Conservation (phyloP, 2,797 vertebrate genomes). For the Tiaroga cobitis region DNA sequence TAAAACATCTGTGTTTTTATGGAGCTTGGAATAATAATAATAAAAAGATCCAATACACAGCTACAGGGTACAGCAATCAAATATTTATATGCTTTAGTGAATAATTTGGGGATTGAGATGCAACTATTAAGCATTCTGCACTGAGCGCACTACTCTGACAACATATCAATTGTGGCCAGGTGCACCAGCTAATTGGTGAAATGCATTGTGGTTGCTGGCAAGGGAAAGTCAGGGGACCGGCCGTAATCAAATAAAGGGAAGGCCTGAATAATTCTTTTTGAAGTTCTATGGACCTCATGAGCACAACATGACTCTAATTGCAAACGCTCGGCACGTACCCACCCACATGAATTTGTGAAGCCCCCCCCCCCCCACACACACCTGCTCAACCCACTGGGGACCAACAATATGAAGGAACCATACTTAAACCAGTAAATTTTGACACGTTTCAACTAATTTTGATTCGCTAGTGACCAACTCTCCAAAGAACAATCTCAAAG, state of each 20-base stretch:
- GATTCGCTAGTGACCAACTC: neutral
- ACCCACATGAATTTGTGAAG: conserved; percentile 48
- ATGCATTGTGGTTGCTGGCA: conserved; percentile 63
- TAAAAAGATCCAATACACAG: conserved; percentile 60
- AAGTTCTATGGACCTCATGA: conserved; percentile 67
- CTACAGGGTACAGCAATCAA: conserved; percentile 67
- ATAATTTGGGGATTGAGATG: conserved; percentile 70
- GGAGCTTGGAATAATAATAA: conserved; percentile 54
- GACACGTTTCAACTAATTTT: conserved; percentile 2
- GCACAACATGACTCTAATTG: conserved; percentile 66
- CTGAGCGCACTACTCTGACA: conserved; percentile 62
- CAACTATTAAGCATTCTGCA: conserved; percentile 64
- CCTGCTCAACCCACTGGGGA: conserved; percentile 51
- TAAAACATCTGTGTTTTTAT: conserved; percentile 71
- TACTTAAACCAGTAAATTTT: neutral
- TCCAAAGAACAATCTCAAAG: conserved; percentile 3
- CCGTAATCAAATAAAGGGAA: conserved; percentile 71
- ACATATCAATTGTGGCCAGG: conserved; percentile 63
- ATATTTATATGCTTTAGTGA: conserved; percentile 68
- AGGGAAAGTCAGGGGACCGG: conserved; percentile 65
- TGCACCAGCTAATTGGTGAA: conserved; percentile 68
- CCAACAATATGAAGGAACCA: conserved; percentile 1
- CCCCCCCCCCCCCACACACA: conserved; percentile 45
- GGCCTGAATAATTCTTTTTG: conserved; percentile 76
- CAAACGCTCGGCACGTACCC: conserved; percentile 49